phyloP scores from a whole-genome alignment of 2,113 vertebrate genomes.

The Heloderma charlesbogerti region DNA sequence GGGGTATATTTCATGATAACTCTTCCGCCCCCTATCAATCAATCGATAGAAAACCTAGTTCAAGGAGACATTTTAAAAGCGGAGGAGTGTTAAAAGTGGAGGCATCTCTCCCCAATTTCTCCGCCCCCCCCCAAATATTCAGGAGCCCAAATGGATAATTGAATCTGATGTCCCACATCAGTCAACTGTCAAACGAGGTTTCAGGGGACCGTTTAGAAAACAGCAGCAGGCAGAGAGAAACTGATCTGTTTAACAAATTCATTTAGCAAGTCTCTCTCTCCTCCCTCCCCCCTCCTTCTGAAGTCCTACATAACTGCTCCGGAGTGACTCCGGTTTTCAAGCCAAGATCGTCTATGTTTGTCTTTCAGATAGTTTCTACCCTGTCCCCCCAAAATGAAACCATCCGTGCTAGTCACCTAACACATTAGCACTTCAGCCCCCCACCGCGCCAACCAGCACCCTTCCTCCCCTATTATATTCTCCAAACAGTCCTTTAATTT shows the following conservation, averaged over 20 bases:
- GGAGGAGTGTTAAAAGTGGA: not conserved
- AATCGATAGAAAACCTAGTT: too few species aligned
- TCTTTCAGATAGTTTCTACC: too few species aligned
- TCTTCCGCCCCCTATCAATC: too few species aligned
- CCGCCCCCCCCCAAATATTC: not conserved
- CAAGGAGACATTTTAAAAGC: too few species aligned
- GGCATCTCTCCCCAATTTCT: not conserved
- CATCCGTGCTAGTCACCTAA: not conserved
- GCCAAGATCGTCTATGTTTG: not conserved
- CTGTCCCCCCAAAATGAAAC: not conserved
- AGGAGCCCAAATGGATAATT: slow-evolving; percentile 72
- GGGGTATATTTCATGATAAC: too few species aligned
- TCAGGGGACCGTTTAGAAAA: slow-evolving; percentile 88
- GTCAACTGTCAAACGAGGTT: slow-evolving; percentile 92
- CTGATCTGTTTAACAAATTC: slow-evolving; percentile 93
- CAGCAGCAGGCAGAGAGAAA: slow-evolving; percentile 55
- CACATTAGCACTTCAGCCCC: not conserved
- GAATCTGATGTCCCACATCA: slow-evolving; percentile 88
- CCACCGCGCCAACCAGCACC: too few species aligned
- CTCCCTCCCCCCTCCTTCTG: slow-evolving; percentile 68
- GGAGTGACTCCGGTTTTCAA: slow-evolving; percentile 45
- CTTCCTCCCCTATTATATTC: too few species aligned
- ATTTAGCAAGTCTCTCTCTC: slow-evolving; percentile 77
- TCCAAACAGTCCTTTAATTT: not conserved
- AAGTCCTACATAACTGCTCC: slow-evolving; percentile 87